A percentile compares a stretch with the other conserved stretches of the same genome.
Conservation (phyloP, 2,888 invertebrate genomes). For the Thera britannica region DNA sequence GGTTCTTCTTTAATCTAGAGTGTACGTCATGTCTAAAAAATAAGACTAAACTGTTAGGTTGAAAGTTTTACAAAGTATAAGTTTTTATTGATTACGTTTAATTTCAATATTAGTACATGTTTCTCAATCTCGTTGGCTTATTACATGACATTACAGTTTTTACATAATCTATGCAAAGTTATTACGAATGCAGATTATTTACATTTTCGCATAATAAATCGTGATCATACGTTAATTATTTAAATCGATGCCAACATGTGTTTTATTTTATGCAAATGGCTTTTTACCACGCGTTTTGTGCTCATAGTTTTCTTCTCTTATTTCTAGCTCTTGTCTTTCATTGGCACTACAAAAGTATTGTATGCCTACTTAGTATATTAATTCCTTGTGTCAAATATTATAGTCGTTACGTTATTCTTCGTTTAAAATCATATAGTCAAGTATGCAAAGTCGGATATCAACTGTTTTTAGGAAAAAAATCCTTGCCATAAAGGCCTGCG, state of each 20-base stretch:
- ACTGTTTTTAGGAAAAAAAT: too few species aligned
- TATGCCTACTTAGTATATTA: too few species aligned
- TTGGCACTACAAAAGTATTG: too few species aligned
- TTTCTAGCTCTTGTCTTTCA: too few species aligned
- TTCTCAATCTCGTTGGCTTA: conserved; percentile 11
- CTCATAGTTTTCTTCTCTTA: too few species aligned
- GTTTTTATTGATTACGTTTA: conserved; percentile 1
- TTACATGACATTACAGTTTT: conserved; percentile 9
- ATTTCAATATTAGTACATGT: not conserved
- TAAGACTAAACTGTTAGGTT: too few species aligned
- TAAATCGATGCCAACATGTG: conserved; percentile 20
- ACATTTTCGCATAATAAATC: conserved; percentile 36
- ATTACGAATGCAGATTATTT: conserved; percentile 34
- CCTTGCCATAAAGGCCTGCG: too few species aligned
- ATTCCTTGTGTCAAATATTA: too few species aligned
- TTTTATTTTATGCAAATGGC: conserved; percentile 12
- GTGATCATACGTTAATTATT: conserved; percentile 20
- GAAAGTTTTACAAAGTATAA: not conserved
- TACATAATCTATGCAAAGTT: conserved; percentile 27
- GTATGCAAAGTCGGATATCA: too few species aligned
- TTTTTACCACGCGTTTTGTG: conserved; percentile 11
- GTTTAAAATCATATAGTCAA: too few species aligned
- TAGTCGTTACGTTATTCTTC: too few species aligned
- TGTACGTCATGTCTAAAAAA: conserved; percentile 1
- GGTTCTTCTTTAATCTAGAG: not conserved